Evolutionary conservation across 1,140 invertebrate genomes (phyloP).

Genomic region (Bombus huntii): DNA sequence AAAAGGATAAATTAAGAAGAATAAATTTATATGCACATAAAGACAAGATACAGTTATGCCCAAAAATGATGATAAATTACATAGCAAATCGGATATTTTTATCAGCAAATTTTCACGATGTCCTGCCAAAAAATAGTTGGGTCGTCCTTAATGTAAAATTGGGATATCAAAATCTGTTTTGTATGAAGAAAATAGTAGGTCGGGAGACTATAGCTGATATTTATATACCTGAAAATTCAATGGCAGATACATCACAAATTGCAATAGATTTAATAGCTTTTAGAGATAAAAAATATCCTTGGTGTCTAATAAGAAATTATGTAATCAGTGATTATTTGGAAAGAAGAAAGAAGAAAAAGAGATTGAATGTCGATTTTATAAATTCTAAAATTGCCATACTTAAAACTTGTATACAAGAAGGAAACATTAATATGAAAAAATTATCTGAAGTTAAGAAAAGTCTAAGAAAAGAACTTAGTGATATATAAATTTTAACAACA

Average conservation of each 20-base stretch:
- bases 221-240: slow-evolving; percentile 52
- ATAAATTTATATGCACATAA: slow-evolving; percentile 76
- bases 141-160: slow-evolving; percentile 64
- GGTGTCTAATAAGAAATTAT: slow-evolving; percentile 76
- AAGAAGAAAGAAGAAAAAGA: slow-evolving; percentile 46
- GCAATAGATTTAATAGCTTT: slow-evolving; percentile 72
- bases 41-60: slow-evolving; percentile 53
- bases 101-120: slow-evolving; percentile 63
- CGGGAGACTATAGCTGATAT: slow-evolving; percentile 67
- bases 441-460: slow-evolving; percentile 71
- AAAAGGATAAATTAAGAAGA: slow-evolving; percentile 67
- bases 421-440: slow-evolving; percentile 68
- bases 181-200: slow-evolving; percentile 69
- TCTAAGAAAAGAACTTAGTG: slow-evolving; percentile 65
- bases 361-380: slow-evolving; percentile 65
- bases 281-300: slow-evolving; percentile 62
- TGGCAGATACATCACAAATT: slow-evolving; percentile 43
- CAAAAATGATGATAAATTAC: slow-evolving; percentile 65
- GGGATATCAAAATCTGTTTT: slow-evolving; percentile 59
- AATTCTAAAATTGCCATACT: slow-evolving; percentile 69
- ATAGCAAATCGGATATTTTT: slow-evolving; percentile 61
- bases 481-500: slow-evolving; percentile 30
- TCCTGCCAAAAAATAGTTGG: slow-evolving; percentile 67
- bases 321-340: slow-evolving; percentile 56
- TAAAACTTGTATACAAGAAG: slow-evolving; percentile 53